Percentiles rank a stretch among this genome's conserved stretches.
Evolutionary conservation across 2,113 vertebrate genomes (phyloP).

Genomic region (Mystacornis crossleyi): DNA sequence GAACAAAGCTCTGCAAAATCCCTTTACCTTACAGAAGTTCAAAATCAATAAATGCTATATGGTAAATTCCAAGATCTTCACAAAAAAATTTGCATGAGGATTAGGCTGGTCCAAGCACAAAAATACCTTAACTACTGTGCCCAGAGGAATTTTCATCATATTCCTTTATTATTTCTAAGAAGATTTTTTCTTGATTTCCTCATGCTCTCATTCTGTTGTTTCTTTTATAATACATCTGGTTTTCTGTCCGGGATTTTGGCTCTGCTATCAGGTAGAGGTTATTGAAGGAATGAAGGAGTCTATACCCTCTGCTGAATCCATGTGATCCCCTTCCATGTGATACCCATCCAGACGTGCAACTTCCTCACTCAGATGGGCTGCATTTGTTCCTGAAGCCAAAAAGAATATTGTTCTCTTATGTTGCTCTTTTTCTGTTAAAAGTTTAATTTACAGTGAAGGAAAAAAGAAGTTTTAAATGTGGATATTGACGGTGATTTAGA

Average conservation of each 20-base stretch:
- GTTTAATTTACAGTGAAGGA: neutral
- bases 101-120: neutral
- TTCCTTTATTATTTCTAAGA: neutral
- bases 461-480: neutral
- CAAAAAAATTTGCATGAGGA: neutral
- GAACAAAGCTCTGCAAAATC: neutral
- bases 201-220: neutral
- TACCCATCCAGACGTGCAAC: neutral
- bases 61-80: neutral
- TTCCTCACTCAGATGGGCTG: neutral
- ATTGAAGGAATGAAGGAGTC: neutral
- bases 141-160: neutral
- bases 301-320: neutral
- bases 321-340: neutral
- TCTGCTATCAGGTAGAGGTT: neutral
- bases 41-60: neutral
- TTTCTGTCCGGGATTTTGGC: neutral
- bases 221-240: neutral
- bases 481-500: neutral
- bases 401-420: neutral
- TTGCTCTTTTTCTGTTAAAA: neutral
- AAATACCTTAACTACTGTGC: neutral
- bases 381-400: neutral
- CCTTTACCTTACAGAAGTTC: neutral
- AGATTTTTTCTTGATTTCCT: neutral